A percentile compares a stretch with the other conserved stretches of the same genome.
phyloP scores from a whole-genome alignment of 2,888 invertebrate species.

The Plebejus melissa region DNA sequence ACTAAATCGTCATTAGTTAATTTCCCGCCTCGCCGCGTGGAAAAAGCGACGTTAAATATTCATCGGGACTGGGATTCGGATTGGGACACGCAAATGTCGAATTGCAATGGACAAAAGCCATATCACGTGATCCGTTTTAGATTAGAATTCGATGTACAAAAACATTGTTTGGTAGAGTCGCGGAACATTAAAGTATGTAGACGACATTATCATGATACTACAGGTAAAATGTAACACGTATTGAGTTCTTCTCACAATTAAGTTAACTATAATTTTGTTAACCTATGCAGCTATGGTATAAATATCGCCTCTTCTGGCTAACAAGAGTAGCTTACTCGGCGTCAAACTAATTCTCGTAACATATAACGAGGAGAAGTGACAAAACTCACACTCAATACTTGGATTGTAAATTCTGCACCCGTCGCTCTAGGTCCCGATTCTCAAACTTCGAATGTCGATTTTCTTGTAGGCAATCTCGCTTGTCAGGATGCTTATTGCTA shows the following conservation, averaged over 20 bases:
- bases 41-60: conserved; percentile 16
- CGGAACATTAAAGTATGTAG: background rate
- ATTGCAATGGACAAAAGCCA: background rate
- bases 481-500: background rate
- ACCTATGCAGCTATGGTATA: no score
- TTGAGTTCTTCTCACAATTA: no score
- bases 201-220: no score
- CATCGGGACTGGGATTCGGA: background rate
- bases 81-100: background rate
- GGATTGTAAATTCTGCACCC: background rate
- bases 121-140: background rate
- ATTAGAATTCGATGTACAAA: no score
- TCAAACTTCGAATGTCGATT: background rate
- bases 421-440: background rate
- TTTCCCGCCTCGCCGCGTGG: background rate
- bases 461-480: background rate
- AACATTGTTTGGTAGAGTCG: background rate
- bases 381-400: no score
- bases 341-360: no score
- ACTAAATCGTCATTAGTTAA: conserved; percentile 24
- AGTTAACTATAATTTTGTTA: no score
- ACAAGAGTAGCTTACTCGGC: no score
- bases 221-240: no score
- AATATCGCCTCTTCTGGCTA: no score
- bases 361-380: no score